Evolutionary conservation across 2,113 vertebrate genomes (phyloP), one percentile per base, ranked within the genome.

Genomic region (Furnarius figulus): DNA sequence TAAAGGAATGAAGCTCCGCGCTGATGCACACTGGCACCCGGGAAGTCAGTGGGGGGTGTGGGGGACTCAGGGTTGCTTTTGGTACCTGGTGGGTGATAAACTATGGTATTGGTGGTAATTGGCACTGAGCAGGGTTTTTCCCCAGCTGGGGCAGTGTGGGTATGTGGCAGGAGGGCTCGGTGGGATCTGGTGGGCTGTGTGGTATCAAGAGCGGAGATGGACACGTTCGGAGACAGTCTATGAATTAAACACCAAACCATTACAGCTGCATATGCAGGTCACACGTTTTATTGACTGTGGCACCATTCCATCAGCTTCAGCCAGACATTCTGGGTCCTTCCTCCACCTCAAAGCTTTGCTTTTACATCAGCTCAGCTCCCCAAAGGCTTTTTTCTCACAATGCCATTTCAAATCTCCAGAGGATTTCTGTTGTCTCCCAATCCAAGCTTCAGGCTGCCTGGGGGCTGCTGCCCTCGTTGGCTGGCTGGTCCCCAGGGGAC

Each of bases 191-290:
- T 44, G 10, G 21, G 3, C 52, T 16, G 47, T 10, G 83, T 0
- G 0, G 40, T 17, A 19, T 50, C 0, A 0, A 53, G 20, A 74
- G 66, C 3, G 65, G 55, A 42, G 87, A 33, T 0, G 81, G 68
- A 20, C 44, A 14, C 0, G 4, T 0, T 2, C 0, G 2, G 37
- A 10, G 61, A 63, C 0, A 28, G 66, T 6, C 84, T 61, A 6
- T 31, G 87, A 35, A 28, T 62, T 8, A 71, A 90, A 70, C 7
- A 66, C 72, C 78, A 23, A 61, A 39, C 53, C 6, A 16, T 2
- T 30, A 30, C 55, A 80, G 91, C 83, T 42, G 70, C 59, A 22
- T 91, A 14, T 5, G 2, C 8, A 35, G 94, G 93, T 94, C 84
- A 33, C 91, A 75, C n/a, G 9, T 77, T 94, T 92, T 56, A 91